Conservation (phyloP, 2,888 invertebrate species). For the Meghimatium bilineatum region DNA sequence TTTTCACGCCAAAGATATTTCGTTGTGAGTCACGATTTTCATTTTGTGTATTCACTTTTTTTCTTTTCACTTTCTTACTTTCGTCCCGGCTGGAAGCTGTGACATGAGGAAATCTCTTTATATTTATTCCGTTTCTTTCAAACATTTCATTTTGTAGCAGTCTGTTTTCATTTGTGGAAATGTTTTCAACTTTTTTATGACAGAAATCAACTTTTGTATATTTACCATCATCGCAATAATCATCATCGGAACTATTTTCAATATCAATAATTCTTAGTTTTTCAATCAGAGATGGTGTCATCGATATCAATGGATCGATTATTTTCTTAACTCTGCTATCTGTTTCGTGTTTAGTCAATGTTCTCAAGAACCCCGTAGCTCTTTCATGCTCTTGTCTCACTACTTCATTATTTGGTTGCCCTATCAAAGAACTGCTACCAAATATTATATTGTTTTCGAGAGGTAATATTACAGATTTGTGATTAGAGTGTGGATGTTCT, state of each 20-base stretch:
- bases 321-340: background rate
- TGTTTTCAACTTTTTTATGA: background rate
- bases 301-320: background rate
- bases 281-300: background rate
- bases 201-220: too few species aligned
- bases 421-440: background rate
- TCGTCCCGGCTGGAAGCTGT: background rate
- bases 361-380: background rate
- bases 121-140: background rate
- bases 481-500: background rate
- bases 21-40: background rate
- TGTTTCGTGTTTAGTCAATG: background rate
- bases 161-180: background rate
- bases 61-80: background rate
- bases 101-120: background rate
- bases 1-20: background rate
- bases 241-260: background rate
- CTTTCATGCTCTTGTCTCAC: background rate
- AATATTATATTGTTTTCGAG: background rate
- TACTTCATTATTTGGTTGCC: background rate
- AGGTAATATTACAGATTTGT: background rate
- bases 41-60: background rate
- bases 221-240: background rate
- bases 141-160: background rate
- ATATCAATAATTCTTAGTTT: background rate